Conservation (phyloP, 2,113 vertebrate genomes). For the Brachirus orientalis region DNA sequence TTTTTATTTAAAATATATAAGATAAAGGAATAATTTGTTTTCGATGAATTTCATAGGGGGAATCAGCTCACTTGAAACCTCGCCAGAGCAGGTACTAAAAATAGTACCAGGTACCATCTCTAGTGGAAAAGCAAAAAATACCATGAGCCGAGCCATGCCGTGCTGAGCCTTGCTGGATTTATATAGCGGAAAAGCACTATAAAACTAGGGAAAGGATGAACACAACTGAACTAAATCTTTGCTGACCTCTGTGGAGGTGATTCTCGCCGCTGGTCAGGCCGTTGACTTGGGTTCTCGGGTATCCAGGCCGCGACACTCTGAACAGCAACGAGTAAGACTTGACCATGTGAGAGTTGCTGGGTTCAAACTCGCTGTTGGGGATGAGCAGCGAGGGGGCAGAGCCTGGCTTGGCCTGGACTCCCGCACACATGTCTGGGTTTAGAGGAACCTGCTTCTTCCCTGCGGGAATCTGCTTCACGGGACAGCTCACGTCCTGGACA, state of each 20-base stretch:
- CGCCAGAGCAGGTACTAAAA: too few species aligned
- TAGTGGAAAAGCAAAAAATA: too few species aligned
- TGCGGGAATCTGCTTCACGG: conserved; percentile 96
- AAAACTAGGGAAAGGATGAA: too few species aligned
- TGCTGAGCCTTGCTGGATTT: too few species aligned
- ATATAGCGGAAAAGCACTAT: too few species aligned
- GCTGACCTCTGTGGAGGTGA: conserved; percentile 90
- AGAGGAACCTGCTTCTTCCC: conserved; percentile 99
- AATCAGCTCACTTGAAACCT: too few species aligned
- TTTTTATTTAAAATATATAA: too few species aligned
- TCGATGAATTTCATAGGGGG: too few species aligned
- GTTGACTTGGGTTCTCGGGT: conserved; percentile 78
- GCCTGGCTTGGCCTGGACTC: conserved; percentile 89
- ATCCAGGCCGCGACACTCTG: conserved; percentile 83
- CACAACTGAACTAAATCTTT: too few species aligned
- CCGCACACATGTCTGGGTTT: conserved; percentile 86
- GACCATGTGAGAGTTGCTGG: conserved; percentile 98
- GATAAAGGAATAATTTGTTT: too few species aligned
- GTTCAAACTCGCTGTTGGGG: conserved; percentile 97
- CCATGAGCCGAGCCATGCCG: too few species aligned
- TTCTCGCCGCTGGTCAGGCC: conserved; percentile 91
- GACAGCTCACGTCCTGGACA: conserved; percentile 95
- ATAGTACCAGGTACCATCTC: too few species aligned
- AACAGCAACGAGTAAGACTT: conserved; percentile 98
- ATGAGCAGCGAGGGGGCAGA: conserved; percentile 91